Conservation (phyloP, 2,113 vertebrate species). For the Circaetus gallicus region DNA sequence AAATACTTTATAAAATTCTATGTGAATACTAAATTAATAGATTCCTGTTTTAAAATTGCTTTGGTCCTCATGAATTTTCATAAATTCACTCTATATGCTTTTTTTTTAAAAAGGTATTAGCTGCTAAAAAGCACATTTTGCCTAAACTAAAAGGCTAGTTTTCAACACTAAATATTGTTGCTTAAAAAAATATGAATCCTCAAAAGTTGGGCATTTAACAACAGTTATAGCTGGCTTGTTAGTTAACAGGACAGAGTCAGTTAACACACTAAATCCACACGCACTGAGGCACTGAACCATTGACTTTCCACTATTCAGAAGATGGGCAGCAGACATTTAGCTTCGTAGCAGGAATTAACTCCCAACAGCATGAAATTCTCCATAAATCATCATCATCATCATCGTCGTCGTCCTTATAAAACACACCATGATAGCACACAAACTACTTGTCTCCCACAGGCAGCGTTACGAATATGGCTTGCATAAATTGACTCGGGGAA, state of each 20-base stretch:
- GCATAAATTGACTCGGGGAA: background rate
- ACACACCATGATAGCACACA: slow-evolving; percentile 14
- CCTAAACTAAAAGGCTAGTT: slow-evolving; percentile 71
- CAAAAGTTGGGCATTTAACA: slow-evolving; percentile 58
- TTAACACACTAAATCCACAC: slow-evolving; percentile 44
- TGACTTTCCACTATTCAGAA: slow-evolving; percentile 51
- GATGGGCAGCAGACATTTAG: slow-evolving; percentile 29
- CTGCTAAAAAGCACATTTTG: slow-evolving; percentile 73
- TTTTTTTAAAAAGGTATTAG: slow-evolving; percentile 67
- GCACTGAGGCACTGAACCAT: slow-evolving; percentile 49
- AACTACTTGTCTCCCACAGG: slow-evolving; percentile 42
- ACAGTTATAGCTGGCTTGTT: slow-evolving; percentile 68
- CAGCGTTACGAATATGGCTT: slow-evolving; percentile 22
- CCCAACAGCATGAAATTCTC: slow-evolving; percentile 9
- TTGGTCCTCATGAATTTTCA: slow-evolving; percentile 81
- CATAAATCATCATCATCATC: slow-evolving; percentile 5
- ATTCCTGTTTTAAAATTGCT: slow-evolving; percentile 82
- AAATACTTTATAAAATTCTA: slow-evolving; percentile 85
- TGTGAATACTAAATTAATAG: slow-evolving; percentile 80
- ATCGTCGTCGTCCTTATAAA: slow-evolving; percentile 13
- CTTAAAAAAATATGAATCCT: slow-evolving; percentile 71
- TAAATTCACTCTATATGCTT: slow-evolving; percentile 72
- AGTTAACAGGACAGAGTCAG: slow-evolving; percentile 64
- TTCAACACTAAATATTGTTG: slow-evolving; percentile 65
- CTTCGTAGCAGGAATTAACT: slow-evolving; percentile 26